A percentile compares a stretch with the other conserved stretches of the same genome.
These are phyloP conservation scores for Numenius arquata DNA, from an alignment of 2,113 vertebrate species.

Conservation along the genomic window DNA sequence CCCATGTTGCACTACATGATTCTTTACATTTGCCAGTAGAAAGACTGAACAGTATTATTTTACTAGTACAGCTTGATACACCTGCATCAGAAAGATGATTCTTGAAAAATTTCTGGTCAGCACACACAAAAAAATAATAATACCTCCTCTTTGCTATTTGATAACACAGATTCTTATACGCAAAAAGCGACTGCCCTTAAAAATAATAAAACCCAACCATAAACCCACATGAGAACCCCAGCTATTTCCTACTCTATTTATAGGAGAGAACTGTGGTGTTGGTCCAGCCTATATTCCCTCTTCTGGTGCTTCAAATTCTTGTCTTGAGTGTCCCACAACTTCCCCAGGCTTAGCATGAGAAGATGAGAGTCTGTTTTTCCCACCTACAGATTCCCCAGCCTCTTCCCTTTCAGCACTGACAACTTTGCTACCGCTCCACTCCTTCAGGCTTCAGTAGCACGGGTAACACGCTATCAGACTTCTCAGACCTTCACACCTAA, in stretches of 20 bases:
- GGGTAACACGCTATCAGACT: not conserved
- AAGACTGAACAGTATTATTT: not conserved
- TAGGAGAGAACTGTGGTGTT: not conserved
- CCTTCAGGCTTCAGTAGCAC: not conserved
- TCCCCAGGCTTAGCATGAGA: not conserved
- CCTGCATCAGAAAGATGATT: not conserved
- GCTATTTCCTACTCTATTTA: slow-evolving; percentile 24
- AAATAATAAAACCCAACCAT: not conserved
- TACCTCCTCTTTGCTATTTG: not conserved
- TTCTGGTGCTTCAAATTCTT: not conserved
- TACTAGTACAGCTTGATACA: not conserved
- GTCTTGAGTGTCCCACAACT: not conserved
- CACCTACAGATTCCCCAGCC: not conserved
- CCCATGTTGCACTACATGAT: not conserved
- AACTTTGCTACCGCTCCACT: not conserved
- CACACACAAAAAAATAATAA: not conserved
- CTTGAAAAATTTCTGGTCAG: not conserved
- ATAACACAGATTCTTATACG: not conserved
- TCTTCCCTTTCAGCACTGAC: not conserved
- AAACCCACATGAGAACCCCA: not conserved
- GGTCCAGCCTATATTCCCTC: not conserved
- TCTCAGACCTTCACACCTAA: not conserved
- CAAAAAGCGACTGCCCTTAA: not conserved
- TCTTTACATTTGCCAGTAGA: not conserved
- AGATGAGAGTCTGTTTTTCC: not conserved